Evolutionary conservation across 2,797 vertebrate genomes (phyloP), one percentile per base, ranked within the genome.

Genomic region (Crenuchus spilurus): DNA sequence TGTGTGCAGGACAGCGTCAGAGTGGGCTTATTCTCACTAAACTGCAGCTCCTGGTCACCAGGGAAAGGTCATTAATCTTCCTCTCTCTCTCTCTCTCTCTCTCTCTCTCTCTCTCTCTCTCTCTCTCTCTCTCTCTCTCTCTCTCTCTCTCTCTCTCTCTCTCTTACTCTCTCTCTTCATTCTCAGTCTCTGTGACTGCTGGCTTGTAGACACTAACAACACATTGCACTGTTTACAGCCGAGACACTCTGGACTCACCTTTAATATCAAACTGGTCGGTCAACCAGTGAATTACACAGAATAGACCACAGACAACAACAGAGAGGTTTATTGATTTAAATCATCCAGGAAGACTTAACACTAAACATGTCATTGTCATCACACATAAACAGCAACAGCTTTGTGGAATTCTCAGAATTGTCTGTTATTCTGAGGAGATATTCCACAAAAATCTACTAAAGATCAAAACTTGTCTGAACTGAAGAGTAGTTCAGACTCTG

Each of bases 121-220:
- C 13, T 13, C 26, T 24, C 18, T 42, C 11, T 20, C 3, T 11
- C 0, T 28, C 24, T 35, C 20, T 37, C 31, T 49, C 16, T 61
- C 35, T 52, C 44, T 30, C n/a, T 35, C 41, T 20, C 51, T 28
- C 24, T 22, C 6, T n/a, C 26, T 58, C 10, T 46, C 33, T 26
- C 31, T 31, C 13, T 37, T 31, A 22, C 39, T 14, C 13, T 13
- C 26, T 24, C 18, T 42, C 11, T 20, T n/a, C n/a, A n/a, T n/a
- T n/a, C n/a, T 26, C 26, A 30, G 39, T 30, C 24, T 48, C 9
- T 26, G 5, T 61, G 44, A 52, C 24, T 75, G 44, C 48, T 65
- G 42, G 26, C 5, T n/a, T 48, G 64, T 68, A 44, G 55, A 68
- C 41, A 67, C 10, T 67, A 42, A 31, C 67, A 67, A 39, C 37